Base-by-base conservation (phyloP, 1,140 invertebrate species). In the Drosophila athabasca region DNA sequence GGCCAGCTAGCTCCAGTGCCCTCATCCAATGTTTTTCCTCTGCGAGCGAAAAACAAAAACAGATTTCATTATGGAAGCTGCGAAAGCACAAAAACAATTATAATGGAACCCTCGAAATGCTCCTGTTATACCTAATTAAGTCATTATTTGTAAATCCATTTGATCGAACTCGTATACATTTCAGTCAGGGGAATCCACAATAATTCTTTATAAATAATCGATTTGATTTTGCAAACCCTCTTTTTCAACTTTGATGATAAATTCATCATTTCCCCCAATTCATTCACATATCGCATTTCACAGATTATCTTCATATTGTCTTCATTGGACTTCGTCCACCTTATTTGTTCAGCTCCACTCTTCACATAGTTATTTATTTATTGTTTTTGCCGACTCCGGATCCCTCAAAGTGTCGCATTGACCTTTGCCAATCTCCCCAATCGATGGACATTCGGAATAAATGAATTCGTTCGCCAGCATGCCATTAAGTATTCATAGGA, bases 41-140 rank as follows among this genome's bases (percentile, higher is more conserved):
- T 39, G 65, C 44, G 45, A 69, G 45, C 45, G 6, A 73, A 73
- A 73, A 74, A 74, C 70, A 74, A 73, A 41, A 73, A 54, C 52
- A 62, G 35, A 76, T 76, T 68, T 54, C 46, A 62, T 76, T 51
- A 75, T 68, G 49, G 53, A 61, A 46, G 45, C 73, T 57, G 50
- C 73, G 19, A 67, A 72, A 46, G 57, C 57, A 69, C 35, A 19
- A 60, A 59, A 44, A 50, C 51, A 66, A 51, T 67, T 44, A 64
- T 74, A 43, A 15, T 24, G 29, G 11, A 53, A 9, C 15, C 24
- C 24, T 26, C 19, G 35, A 43, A 49, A 41, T 35, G 17, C 31
- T 35, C 4, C 22, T 61, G 51, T 60, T 55, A 59, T 58, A 19
- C 17, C 17, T 19, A 74, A 66, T 67, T 43, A 46, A 51, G 17